phyloP scores from a whole-genome alignment of 2,888 invertebrate species.

The Laothoe populi region DNA sequence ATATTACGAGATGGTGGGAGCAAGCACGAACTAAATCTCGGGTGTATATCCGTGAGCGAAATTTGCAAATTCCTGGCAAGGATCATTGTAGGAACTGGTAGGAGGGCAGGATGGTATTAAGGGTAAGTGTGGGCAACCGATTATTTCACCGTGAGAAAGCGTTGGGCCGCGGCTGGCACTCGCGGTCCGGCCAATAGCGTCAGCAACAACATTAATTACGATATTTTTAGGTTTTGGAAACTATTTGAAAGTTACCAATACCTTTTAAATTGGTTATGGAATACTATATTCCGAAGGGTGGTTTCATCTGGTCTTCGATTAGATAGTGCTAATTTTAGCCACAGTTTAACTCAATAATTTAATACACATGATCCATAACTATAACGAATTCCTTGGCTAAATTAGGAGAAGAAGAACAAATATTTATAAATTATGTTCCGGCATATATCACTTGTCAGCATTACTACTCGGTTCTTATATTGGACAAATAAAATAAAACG shows the following conservation, averaged over 20 bases:
- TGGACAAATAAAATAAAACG: background rate
- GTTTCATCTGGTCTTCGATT: too few relatives aligned
- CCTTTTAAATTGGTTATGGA: background rate
- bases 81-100: constrained; percentile 56
- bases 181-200: constrained; percentile 33
- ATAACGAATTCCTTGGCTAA: too few relatives aligned
- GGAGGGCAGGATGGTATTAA: constrained; percentile 69
- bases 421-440: too few relatives aligned
- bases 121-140: constrained; percentile 76
- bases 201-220: constrained; percentile 40
- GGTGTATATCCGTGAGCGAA: constrained; percentile 40
- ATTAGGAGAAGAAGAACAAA: too few relatives aligned
- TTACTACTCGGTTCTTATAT: background rate
- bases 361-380: too few relatives aligned
- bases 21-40: background rate
- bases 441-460: too few relatives aligned
- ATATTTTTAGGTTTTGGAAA: constrained; percentile 9
- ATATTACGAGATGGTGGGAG: background rate
- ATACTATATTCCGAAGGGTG: too few relatives aligned
- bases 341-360: too few relatives aligned
- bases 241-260: too few relatives aligned
- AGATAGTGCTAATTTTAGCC: too few relatives aligned
- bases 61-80: constrained; percentile 46
- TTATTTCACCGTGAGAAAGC: constrained; percentile 80
- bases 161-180: constrained; percentile 37